Conservation (phyloP, 2,113 vertebrate genomes). For the Bubo scandiacus region DNA sequence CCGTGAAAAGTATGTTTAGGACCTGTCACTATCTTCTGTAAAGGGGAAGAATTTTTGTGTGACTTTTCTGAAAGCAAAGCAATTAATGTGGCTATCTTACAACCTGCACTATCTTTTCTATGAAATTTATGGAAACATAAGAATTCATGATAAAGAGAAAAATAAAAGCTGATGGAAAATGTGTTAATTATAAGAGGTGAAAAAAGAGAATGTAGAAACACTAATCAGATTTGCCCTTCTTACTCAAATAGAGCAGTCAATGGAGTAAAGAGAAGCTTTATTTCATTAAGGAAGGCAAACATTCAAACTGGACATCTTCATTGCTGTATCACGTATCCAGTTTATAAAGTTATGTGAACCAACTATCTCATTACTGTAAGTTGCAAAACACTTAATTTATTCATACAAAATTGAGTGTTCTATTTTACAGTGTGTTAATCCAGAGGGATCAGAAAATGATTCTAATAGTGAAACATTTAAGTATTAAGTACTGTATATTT, state of each 20-base stretch:
- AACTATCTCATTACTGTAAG: conserved; percentile 42
- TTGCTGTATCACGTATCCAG: background rate
- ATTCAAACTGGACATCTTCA: background rate
- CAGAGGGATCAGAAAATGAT: conserved; percentile 51
- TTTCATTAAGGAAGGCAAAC: background rate
- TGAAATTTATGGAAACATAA: background rate
- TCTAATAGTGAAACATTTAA: conserved; percentile 67
- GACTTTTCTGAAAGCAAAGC: background rate
- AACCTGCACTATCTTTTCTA: background rate
- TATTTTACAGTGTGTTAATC: conserved; percentile 62
- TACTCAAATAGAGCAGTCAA: background rate
- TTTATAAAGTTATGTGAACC: conserved; percentile 28
- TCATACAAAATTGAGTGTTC: conserved; percentile 45
- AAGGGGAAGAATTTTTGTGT: background rate
- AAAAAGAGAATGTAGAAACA: background rate
- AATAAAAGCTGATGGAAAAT: background rate
- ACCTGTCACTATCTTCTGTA: background rate
- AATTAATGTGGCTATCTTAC: background rate
- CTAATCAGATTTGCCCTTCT: background rate
- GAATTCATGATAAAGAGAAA: conserved; percentile 15
- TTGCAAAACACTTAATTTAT: conserved; percentile 65
- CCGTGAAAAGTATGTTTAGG: background rate
- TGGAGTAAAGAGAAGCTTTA: background rate
- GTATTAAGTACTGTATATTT: conserved; percentile 65
- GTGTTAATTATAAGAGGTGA: background rate